Evolutionary conservation across 2,113 vertebrate species (phyloP).

Genomic region (Dipodomys ordii): DNA sequence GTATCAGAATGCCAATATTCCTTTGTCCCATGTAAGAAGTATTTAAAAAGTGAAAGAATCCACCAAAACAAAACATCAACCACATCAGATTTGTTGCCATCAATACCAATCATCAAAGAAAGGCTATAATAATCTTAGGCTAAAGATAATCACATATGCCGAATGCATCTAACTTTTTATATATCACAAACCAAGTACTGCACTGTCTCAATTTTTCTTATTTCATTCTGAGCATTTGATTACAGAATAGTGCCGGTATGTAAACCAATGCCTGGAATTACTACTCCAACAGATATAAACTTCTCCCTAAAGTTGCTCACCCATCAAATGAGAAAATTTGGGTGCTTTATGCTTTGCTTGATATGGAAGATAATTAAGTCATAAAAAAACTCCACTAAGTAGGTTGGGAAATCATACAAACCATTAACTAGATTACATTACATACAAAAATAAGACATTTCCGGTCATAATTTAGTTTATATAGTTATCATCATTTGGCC

Average conservation of each 20-base stretch:
- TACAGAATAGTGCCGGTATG: neutral
- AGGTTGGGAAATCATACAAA: conserved; percentile 63
- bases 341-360: conserved; percentile 20
- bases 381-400: conserved; percentile 55
- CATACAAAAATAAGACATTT: conserved; percentile 37
- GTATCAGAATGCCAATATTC: neutral
- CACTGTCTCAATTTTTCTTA: conserved; percentile 7
- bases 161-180: neutral
- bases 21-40: neutral
- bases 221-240: neutral
- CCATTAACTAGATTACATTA: conserved; percentile 52
- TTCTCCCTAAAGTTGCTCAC: neutral
- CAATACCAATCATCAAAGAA: neutral
- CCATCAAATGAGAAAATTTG: conserved; percentile 33
- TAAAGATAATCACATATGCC: neutral
- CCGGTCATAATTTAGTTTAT: conserved; percentile 25
- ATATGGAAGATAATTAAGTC: conserved; percentile 59
- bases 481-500: neutral
- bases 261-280: conserved; percentile 18
- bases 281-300: neutral
- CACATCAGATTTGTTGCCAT: neutral
- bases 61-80: neutral
- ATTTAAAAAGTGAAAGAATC: neutral
- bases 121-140: neutral
- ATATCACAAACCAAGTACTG: neutral